Evolutionary conservation across 2,113 vertebrate genomes (phyloP).

Genomic region (Electrona antarctica): DNA sequence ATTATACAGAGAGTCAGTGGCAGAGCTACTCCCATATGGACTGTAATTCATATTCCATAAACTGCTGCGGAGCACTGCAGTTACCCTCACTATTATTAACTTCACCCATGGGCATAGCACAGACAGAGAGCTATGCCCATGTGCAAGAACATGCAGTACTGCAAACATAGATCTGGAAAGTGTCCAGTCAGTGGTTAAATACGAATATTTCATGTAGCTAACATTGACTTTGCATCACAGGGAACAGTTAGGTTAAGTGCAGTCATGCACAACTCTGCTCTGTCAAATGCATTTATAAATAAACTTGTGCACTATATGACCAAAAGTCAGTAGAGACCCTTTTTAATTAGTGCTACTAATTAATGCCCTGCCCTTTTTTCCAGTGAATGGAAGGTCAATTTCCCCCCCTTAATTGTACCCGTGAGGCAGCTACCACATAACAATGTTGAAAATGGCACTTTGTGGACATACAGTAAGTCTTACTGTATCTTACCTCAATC

Average conservation of each 20-base stretch:
- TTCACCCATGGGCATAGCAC: constrained; percentile 10
- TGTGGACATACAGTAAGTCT: too few relatives aligned
- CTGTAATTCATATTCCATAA: constrained; percentile 26
- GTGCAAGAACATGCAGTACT: neutral
- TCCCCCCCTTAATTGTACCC: too few relatives aligned
- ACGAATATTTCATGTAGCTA: neutral
- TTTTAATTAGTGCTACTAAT: too few relatives aligned
- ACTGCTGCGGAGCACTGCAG: constrained; percentile 13
- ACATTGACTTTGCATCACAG: neutral
- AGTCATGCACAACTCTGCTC: too few relatives aligned
- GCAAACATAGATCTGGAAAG: neutral
- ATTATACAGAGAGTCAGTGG: constrained; percentile 28
- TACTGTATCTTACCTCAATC: too few relatives aligned
- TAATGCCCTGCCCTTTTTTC: too few relatives aligned
- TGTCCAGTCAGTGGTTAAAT: neutral
- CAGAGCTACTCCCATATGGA: constrained; percentile 25
- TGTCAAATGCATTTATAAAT: neutral
- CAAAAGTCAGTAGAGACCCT: too few relatives aligned
- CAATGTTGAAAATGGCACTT: too few relatives aligned
- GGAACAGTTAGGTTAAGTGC: neutral
- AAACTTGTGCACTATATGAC: too few relatives aligned
- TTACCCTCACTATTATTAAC: constrained; percentile 4
- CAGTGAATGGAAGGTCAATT: too few relatives aligned
- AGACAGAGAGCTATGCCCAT: neutral
- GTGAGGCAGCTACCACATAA: too few relatives aligned